Base-by-base conservation (phyloP, 2,113 vertebrate species). In the Motacilla alba region DNA sequence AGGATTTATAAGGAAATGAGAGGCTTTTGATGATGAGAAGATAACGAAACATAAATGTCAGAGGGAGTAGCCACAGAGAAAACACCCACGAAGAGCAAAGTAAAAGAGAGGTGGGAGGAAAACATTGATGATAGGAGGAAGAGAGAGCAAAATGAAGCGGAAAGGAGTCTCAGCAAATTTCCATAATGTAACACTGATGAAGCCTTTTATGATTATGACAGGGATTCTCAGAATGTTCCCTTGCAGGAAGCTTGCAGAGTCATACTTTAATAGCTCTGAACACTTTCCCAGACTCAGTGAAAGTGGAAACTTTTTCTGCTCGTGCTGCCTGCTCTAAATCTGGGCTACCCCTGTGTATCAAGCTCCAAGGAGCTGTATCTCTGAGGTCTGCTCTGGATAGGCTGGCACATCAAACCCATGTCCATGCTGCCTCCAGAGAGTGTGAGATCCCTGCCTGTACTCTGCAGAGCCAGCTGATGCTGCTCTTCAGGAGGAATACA, bases 101-200 rank as follows among this genome's bases (percentile, higher is more conserved):
- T 72, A 74, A 76, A 88, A 59, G 28, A 91, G 49, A 69, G 16
- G 41, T 93, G 74, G 70, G 46, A 84, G 43, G 50, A 85, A 94
- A 88, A 86, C 30, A 31, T 19, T 95, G 55, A 83, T 74, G 72
- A 90, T 44, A 64, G 24, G 55, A 68, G 28, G 46, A 94, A 79
- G 41, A 76, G n/a, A 82, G 33, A 84, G 47, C 39, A 81, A 92
- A 89, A 84, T 44, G 39, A 87, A 91, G 77, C 76, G 70, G 47
- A 92, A 92, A 72, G 49, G 75, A 90, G 59, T 64, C 33, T 95
- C 88, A 95, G 88, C 85, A 83, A 28, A 89, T 95, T 93, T 94
- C 78, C 75, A 87, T 94, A 93, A 88, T 87, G 49, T 75, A 73
- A 39, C 85, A 88, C 78, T 94, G 78, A 93, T 90, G 62, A 95